Evolutionary conservation across 2,113 vertebrate genomes (phyloP).

Genomic region (Pica pica): DNA sequence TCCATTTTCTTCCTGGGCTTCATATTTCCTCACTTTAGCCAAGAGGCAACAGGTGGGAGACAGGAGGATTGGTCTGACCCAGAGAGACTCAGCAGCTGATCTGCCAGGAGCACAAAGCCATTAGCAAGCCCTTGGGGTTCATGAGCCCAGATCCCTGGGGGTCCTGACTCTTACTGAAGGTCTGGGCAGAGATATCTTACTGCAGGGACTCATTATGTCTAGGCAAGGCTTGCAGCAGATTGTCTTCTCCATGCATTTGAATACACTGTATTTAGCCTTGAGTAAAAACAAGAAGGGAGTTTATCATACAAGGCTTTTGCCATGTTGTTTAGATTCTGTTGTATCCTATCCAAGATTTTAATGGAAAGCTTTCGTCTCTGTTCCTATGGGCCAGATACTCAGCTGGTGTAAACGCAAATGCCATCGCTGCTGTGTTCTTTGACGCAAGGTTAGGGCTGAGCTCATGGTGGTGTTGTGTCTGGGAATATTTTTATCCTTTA

Average conservation of each 20-base stretch:
- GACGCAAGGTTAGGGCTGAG: constrained; percentile 43
- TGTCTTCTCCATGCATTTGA: background rate
- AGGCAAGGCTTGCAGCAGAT: background rate
- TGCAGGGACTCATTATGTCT: background rate
- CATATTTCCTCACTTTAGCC: background rate
- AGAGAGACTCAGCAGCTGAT: background rate
- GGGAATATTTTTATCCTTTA: constrained; percentile 57
- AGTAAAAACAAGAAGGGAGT: background rate
- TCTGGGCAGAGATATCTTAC: background rate
- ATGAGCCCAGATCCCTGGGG: background rate
- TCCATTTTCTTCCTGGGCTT: background rate
- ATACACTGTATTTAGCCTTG: background rate
- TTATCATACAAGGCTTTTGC: background rate
- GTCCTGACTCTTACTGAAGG: background rate
- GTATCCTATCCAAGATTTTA: constrained; percentile 4
- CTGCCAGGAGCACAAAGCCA: background rate
- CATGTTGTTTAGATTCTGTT: constrained; percentile 14
- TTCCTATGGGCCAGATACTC: constrained; percentile 39
- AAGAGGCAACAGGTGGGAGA: background rate
- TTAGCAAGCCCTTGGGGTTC: background rate
- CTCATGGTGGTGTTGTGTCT: constrained; percentile 51
- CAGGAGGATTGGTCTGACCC: background rate
- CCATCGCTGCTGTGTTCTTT: constrained; percentile 9
- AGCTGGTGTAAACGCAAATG: constrained; percentile 41
- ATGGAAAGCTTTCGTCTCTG: constrained; percentile 31